Conservation (phyloP, 2,888 invertebrate genomes). For the Philereme vetulata region DNA sequence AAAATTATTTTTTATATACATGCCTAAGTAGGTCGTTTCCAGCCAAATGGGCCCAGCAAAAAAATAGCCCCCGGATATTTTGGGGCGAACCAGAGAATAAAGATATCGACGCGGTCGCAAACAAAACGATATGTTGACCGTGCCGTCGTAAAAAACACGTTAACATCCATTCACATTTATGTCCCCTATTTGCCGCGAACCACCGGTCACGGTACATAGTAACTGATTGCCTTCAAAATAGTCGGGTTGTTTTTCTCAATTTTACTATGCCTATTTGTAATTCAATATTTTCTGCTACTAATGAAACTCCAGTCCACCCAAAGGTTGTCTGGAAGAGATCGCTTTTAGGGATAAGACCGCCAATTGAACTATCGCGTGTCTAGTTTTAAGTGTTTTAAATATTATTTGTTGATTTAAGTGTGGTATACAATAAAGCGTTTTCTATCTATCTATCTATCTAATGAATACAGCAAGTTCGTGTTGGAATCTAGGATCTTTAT, state of each 20-base stretch:
- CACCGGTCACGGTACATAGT: conserved; percentile 72
- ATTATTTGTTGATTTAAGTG: too few species aligned
- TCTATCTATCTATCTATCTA: too few species aligned
- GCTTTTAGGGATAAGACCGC: too few species aligned
- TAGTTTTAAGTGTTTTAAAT: too few species aligned
- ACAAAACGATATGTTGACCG: conserved; percentile 80
- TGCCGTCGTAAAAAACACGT: conserved; percentile 82
- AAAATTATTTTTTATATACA: not conserved
- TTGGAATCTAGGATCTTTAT: too few species aligned
- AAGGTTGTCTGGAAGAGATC: too few species aligned
- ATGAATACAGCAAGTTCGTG: too few species aligned
- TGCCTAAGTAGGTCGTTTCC: conserved; percentile 8
- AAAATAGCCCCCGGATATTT: conserved; percentile 61
- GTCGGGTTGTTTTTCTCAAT: conserved; percentile 24
- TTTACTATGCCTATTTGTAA: not conserved
- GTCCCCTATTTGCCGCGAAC: conserved; percentile 75
- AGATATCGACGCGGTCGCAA: conserved; percentile 76
- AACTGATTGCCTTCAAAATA: conserved; percentile 67
- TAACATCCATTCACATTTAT: conserved; percentile 83
- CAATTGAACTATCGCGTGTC: too few species aligned
- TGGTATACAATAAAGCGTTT: too few species aligned
- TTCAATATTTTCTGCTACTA: not conserved
- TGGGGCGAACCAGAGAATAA: conserved; percentile 68
- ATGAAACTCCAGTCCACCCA: too few species aligned
- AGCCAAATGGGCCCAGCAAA: conserved; percentile 28